Conservation (phyloP, 2,797 vertebrate genomes). For the Staurois parvus region DNA sequence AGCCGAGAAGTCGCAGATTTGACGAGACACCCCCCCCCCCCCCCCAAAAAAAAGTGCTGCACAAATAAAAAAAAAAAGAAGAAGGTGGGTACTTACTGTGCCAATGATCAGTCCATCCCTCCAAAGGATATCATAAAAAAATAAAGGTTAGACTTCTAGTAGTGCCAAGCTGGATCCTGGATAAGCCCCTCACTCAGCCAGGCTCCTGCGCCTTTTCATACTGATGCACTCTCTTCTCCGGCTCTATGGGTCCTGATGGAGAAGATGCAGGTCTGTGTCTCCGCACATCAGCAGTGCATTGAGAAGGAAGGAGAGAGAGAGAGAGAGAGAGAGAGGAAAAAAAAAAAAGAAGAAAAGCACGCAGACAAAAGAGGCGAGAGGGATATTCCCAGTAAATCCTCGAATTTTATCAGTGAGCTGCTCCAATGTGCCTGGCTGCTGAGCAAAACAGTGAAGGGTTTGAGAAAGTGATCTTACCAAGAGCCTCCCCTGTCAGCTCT, state of each 20-base stretch:
- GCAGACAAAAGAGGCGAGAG: slow-evolving; percentile 53
- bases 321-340: neutral
- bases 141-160: slow-evolving; percentile 57
- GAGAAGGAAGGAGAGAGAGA: slow-evolving; percentile 16
- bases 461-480: slow-evolving; percentile 82
- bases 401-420: slow-evolving; percentile 74
- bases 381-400: slow-evolving; percentile 76
- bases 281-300: slow-evolving; percentile 67
- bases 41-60: slow-evolving; percentile 41
- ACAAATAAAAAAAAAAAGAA: slow-evolving; percentile 34
- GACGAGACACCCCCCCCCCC: neutral
- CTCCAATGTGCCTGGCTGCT: slow-evolving; percentile 85
- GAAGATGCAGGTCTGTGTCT: slow-evolving; percentile 66
- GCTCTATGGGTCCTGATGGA: slow-evolving; percentile 65
- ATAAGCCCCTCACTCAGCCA: slow-evolving; percentile 66
- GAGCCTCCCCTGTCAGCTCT: slow-evolving; percentile 91
- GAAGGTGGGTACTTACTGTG: slow-evolving; percentile 74
- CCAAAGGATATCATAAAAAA: slow-evolving; percentile 63
- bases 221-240: slow-evolving; percentile 64
- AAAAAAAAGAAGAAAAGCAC: slow-evolving; percentile 25
- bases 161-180: slow-evolving; percentile 60
- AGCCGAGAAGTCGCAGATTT: neutral
- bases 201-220: slow-evolving; percentile 69
- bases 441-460: slow-evolving; percentile 88
- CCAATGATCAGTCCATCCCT: slow-evolving; percentile 60